Percentiles rank a stretch among this genome's conserved stretches.
Evolutionary conservation across 1,140 invertebrate genomes (phyloP).

Genomic region (Ceratosolen solmsi): DNA sequence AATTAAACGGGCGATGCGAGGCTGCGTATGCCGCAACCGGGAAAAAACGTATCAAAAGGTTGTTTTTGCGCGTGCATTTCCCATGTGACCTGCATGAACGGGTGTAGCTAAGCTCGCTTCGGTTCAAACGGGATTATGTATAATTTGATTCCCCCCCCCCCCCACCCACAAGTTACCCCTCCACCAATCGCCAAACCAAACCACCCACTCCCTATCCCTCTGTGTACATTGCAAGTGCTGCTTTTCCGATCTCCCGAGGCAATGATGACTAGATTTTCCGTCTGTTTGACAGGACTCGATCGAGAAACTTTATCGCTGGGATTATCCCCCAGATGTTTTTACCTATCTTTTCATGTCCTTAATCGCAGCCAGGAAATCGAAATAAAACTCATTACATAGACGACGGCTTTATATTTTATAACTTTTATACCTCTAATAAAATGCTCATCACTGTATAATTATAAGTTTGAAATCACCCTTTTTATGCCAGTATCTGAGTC

Average conservation of each 20-base stretch:
- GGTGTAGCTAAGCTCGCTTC: background rate
- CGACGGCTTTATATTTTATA: background rate
- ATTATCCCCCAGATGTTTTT: background rate
- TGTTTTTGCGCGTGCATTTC: background rate
- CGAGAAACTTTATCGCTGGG: background rate
- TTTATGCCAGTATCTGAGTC: background rate
- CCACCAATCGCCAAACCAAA: too few species aligned
- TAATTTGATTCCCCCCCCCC: too few species aligned
- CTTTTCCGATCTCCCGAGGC: background rate
- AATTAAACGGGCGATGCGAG: background rate
- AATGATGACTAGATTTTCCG: background rate
- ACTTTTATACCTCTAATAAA: background rate
- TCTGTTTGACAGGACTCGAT: background rate
- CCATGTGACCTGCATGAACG: background rate
- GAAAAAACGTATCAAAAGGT: background rate
- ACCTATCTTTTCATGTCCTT: background rate
- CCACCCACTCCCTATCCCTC: too few species aligned
- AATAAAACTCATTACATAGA: background rate
- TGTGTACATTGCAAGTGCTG: background rate
- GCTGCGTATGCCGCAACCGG: background rate
- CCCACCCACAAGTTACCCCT: too few species aligned
- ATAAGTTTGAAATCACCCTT: background rate
- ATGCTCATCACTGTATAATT: background rate
- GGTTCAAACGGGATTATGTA: slow-evolving; percentile 24
- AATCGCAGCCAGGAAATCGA: background rate